Base-by-base conservation (phyloP, 2,888 invertebrate genomes). In the Chorisops tibialis region DNA sequence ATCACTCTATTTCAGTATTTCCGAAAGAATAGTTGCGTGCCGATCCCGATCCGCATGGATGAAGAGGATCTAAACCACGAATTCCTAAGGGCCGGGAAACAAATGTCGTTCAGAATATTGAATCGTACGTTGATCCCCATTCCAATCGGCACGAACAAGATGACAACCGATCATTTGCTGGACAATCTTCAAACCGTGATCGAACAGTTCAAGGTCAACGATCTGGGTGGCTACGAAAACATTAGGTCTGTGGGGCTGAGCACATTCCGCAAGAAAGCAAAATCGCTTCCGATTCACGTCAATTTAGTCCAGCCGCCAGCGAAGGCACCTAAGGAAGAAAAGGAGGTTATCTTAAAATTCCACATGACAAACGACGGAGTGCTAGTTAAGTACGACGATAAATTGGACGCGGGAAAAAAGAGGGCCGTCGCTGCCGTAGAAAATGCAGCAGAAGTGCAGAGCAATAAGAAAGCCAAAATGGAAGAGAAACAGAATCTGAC, bases 141-240 rank as follows among this genome's bases (percentile, higher is more conserved):
- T 22, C 80, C 85, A 59, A 79, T 93, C 47, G 93, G 87, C 3
- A 84, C 85, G 65, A 82, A 84, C 50, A 81, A 82, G 30, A 88
- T 88, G 85, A 74, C 80, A 1, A 72, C 76, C 22, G 72, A 82
- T 11, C 75, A 88, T 66, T 72, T 93, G 14, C 80, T 82, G n/a
- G 87, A 89, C 64, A 94, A 94, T 76, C 77, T 91, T 50, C 66
- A 83, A 37, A 77, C 82, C 11, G 77, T 86, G 14, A 76, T 87
- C 18, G 73, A 82, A 19, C 82, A 82, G 68, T 73, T 93, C 18
- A 75, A 81, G 35, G 77, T 80, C 9, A 73, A 80, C 56, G 87
- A 85, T 73, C 89, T 92, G 21, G 93, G 93, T 3, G 89, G 91
- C 30, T 82, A 85, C 76, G 74, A 77, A 0, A 94, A 94, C 74